Base-by-base conservation (phyloP, 1,140 invertebrate genomes). In the Drosophila quadrilineata region DNA sequence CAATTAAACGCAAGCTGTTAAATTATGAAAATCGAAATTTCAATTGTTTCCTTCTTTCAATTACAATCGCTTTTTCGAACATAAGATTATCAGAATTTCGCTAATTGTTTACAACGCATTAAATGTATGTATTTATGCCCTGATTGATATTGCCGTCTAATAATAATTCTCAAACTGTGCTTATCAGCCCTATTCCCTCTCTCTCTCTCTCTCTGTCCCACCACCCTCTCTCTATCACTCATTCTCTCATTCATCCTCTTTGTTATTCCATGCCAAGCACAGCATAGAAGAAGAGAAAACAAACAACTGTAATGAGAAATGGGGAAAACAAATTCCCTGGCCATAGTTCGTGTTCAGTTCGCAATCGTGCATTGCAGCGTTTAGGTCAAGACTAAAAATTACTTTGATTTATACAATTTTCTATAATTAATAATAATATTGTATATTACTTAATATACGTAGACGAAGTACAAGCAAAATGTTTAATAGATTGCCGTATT, bases 261-360 rank as follows among this genome's bases (percentile, higher is more conserved):
- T 22, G 49, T 17, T 28, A 16, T 60, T 60, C 56, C 31, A 60
- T 29, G 57, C 52, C 24, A 35, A 17, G 28, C 19, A 59, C 72
- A 50, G 63, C 58, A 82, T 66, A 73, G 58, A 70, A 10, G 41
- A 33, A 50, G 26, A n/a, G 46, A 56, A 70, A 16, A 64, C 9
- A 50, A 59, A 48, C 62, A 76, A 84, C 48, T 63, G 50, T 43
- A 84, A 73, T 58, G 38, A 52, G 33, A 41, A 74, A 59, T 36
- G 6, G 26, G 29, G 10, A 10, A 48, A 26, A 52, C 36, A 69
- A 68, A 72, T 57, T 26, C 35, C 40, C 28, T 28, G 38, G 28
- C 35, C 35, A 29, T 40, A 33, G 41, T 16, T n/a, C 5, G 24
- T 6, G 26, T 17, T 77, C 73, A 84, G 77, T 84, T 70, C 35